These are phyloP conservation scores for Sphecodes monilicornis DNA, from an alignment of 2,888 invertebrate genomes.

Conservation along the genomic window DNA sequence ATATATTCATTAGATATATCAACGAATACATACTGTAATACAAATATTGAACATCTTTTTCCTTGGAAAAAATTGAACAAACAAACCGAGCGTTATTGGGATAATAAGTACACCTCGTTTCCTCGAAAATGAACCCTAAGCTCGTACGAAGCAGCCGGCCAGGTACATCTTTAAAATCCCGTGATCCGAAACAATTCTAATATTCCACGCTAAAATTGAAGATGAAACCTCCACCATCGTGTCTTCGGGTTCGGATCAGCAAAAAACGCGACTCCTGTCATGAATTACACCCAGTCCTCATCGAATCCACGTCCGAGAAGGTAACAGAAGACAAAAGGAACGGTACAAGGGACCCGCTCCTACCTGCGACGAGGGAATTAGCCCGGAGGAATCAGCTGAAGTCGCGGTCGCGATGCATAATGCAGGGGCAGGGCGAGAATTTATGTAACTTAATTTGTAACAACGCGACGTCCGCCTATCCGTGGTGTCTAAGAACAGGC, in stretches of 20 bases:
- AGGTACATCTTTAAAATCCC: not conserved
- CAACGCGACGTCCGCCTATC: constrained; percentile 47
- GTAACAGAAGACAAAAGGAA: constrained; percentile 21
- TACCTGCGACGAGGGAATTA: constrained; percentile 59
- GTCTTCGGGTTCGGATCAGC: not conserved
- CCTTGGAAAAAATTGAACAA: not conserved
- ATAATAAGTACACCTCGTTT: not conserved
- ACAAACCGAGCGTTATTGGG: not conserved
- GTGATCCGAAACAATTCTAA: not conserved
- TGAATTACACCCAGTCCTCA: not conserved
- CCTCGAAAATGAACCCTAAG: not conserved
- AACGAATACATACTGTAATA: too few species aligned
- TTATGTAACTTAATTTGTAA: constrained; percentile 74
- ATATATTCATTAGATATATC: too few species aligned
- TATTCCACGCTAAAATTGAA: not conserved
- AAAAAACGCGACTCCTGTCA: constrained; percentile 31
- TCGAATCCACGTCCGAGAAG: constrained; percentile 6
- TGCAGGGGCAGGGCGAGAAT: constrained; percentile 62
- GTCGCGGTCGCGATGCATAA: constrained; percentile 53
- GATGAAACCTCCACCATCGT: not conserved
- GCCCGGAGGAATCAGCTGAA: constrained; percentile 50
- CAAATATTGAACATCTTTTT: not conserved
- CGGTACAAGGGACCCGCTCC: not conserved
- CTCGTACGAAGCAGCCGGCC: not conserved
- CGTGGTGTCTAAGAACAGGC: constrained; percentile 31